Evolutionary conservation across 2,797 vertebrate species (phyloP).

Genomic region (Delichon dasypus): DNA sequence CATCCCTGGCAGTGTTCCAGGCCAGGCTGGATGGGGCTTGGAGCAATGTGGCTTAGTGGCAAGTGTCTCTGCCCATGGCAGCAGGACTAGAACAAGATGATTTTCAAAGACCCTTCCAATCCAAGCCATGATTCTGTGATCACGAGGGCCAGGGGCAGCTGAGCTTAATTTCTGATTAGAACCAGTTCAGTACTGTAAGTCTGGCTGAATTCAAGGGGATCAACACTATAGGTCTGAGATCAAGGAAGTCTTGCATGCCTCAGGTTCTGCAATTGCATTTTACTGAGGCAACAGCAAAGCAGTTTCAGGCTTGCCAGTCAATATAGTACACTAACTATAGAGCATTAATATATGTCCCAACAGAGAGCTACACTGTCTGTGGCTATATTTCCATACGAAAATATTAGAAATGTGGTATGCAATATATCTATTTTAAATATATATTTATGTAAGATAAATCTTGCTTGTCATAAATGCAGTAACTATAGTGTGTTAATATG

Average conservation of each 20-base stretch:
- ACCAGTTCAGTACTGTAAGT: neutral
- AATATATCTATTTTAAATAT: neutral
- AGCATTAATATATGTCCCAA: neutral
- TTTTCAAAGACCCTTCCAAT: neutral
- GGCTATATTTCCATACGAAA: rapidly evolving
- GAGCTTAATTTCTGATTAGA: neutral
- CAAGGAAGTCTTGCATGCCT: neutral
- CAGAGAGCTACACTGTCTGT: rapidly evolving
- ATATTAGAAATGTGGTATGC: neutral
- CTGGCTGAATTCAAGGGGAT: neutral
- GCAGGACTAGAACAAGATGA: neutral
- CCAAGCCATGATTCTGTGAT: no score
- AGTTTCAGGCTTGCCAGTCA: neutral
- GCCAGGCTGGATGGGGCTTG: neutral
- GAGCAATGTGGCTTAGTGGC: neutral
- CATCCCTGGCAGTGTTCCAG: neutral
- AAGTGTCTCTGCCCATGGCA: neutral
- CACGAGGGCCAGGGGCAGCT: neutral
- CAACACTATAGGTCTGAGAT: neutral
- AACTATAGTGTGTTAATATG: neutral
- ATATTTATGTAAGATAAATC: neutral
- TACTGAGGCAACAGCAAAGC: neutral
- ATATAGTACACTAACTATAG: neutral
- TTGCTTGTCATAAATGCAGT: neutral
- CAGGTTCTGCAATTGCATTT: neutral